phyloP scores from a whole-genome alignment of 2,888 invertebrate species.

The Pyrrhia umbra region DNA sequence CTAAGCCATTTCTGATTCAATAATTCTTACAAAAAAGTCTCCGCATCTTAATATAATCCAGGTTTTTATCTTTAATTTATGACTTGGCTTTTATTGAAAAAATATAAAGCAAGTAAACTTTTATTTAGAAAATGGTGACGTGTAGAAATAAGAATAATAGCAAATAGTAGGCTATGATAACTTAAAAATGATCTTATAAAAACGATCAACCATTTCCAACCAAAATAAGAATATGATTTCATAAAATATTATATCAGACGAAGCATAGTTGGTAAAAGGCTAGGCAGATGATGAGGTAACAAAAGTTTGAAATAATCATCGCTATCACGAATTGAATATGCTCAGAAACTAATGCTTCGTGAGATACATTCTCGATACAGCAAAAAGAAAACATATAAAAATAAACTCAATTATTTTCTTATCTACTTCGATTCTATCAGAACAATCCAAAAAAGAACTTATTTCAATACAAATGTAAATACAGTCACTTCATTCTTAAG shows the following conservation, averaged over 20 bases:
- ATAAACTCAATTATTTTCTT: not conserved
- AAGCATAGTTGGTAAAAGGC: too few species aligned
- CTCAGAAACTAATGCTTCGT: not conserved
- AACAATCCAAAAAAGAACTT: conserved; percentile 13
- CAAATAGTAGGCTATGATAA: not conserved
- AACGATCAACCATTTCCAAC: not conserved
- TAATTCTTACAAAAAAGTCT: conserved; percentile 35
- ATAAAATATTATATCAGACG: not conserved
- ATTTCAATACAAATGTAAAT: conserved; percentile 16
- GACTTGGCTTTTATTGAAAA: conserved; percentile 21
- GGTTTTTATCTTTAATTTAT: conserved; percentile 28
- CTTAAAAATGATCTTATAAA: not conserved
- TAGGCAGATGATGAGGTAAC: too few species aligned
- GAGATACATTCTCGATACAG: too few species aligned
- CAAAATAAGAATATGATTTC: not conserved
- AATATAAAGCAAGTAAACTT: not conserved
- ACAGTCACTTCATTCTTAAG: conserved; percentile 20
- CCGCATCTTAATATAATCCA: conserved; percentile 20
- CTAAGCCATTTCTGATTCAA: conserved; percentile 47
- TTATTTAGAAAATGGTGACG: conserved; percentile 5
- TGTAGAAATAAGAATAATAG: not conserved
- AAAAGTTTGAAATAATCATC: too few species aligned
- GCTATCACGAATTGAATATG: too few species aligned
- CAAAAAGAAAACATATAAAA: not conserved
- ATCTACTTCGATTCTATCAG: not conserved